phyloP scores from a whole-genome alignment of 1,140 invertebrate genomes.

The Sycobia sp. region DNA sequence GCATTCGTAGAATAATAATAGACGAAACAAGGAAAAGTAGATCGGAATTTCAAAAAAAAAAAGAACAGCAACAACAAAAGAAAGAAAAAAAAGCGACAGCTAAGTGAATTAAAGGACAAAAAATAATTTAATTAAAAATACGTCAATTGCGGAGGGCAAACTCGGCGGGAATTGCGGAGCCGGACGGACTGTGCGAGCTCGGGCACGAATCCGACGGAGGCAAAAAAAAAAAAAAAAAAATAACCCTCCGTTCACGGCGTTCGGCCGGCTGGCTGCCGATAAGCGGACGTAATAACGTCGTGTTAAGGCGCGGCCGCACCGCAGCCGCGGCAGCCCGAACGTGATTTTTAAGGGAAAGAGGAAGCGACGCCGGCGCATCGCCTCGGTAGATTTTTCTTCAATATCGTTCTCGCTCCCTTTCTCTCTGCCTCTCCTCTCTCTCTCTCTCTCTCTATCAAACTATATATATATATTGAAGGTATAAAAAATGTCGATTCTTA shows the following conservation, averaged over 20 bases:
- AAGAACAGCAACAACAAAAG: too few species aligned
- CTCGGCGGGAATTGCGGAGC: constrained; percentile 9
- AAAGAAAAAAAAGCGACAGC: too few species aligned
- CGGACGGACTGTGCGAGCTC: constrained; percentile 1
- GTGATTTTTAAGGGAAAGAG: constrained; percentile 25
- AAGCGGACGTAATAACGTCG: constrained; percentile 30
- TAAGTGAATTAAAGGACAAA: constrained; percentile 2
- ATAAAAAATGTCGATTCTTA: constrained; percentile 11
- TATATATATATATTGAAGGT: constrained; percentile 8
- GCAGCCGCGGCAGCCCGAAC: background rate
- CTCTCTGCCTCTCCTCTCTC: background rate
- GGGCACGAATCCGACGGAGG: constrained; percentile 16
- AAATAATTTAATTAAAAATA: constrained; percentile 27
- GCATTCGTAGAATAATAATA: too few species aligned
- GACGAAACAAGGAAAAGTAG: too few species aligned
- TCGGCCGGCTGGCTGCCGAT: constrained; percentile 31
- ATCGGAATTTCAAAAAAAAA: too few species aligned
- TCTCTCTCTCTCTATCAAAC: background rate
- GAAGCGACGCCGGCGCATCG: background rate
- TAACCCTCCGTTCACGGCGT: too few species aligned
- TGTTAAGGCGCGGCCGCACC: constrained; percentile 31
- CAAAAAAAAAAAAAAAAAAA: too few species aligned
- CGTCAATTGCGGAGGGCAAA: constrained; percentile 9
- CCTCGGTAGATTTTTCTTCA: background rate
- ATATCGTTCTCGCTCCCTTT: too few species aligned